These are phyloP conservation scores for Steinernema feltiae DNA, from an alignment of 1,140 invertebrate genomes.

Conservation along the genomic window DNA sequence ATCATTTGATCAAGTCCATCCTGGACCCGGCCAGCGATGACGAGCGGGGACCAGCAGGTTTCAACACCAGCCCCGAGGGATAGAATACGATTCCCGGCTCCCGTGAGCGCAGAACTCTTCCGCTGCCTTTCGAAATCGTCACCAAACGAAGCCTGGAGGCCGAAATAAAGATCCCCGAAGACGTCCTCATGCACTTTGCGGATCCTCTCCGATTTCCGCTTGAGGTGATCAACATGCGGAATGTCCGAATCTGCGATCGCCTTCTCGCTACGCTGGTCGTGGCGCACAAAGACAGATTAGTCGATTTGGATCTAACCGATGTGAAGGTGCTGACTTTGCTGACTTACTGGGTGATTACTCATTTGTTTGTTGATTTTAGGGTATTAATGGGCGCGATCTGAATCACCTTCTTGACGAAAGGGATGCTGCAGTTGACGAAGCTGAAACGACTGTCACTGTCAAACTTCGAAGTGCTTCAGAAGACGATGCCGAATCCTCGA, in stretches of 20 bases:
- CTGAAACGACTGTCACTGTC: neutral
- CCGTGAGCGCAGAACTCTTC: neutral
- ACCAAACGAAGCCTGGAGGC: neutral
- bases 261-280: constrained; percentile 16
- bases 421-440: constrained; percentile 19
- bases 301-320: constrained; percentile 25
- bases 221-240: neutral
- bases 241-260: constrained; percentile 20
- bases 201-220: neutral
- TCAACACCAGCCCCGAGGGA: neutral
- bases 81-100: neutral
- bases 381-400: neutral
- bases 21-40: neutral
- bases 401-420: constrained; percentile 23
- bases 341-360: neutral
- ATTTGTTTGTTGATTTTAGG: neutral
- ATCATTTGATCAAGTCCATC: neutral
- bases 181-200: neutral
- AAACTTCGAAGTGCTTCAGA: constrained; percentile 3
- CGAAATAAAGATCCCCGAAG: neutral
- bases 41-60: neutral
- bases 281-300: constrained; percentile 17
- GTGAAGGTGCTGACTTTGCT: constrained; percentile 17
- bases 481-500: neutral
- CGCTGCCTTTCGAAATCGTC: neutral